These are phyloP conservation scores for Iphiclides podalirius DNA, from an alignment of 2,888 invertebrate genomes.

Conservation along the genomic window DNA sequence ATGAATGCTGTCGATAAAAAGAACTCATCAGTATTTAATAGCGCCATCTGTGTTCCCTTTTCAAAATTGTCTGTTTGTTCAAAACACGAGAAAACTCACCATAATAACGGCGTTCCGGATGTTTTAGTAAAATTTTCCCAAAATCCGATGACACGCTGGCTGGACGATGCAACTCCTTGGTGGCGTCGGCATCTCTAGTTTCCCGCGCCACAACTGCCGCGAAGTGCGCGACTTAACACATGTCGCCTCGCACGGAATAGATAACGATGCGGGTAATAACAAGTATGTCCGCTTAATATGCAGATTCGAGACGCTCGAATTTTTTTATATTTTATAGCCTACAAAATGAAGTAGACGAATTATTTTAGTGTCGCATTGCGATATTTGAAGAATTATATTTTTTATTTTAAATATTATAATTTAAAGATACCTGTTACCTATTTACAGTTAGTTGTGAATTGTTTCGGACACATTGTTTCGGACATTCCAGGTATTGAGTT, in stretches of 20 bases:
- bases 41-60: constrained; percentile 21
- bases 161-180: constrained; percentile 29
- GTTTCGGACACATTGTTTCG: too few species aligned
- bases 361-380: too few species aligned
- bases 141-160: constrained; percentile 19
- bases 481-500: too few species aligned
- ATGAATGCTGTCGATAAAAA: constrained; percentile 24
- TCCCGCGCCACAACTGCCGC: constrained; percentile 53
- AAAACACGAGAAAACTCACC: constrained; percentile 45
- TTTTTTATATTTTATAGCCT: too few species aligned
- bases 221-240: constrained; percentile 51
- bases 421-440: too few species aligned
- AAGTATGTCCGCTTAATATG: constrained; percentile 27
- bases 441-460: too few species aligned
- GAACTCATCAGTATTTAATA: constrained; percentile 18
- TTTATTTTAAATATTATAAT: too few species aligned
- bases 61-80: not conserved
- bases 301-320: constrained; percentile 21
- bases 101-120: constrained; percentile 37
- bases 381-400: not conserved
- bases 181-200: constrained; percentile 43
- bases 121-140: constrained; percentile 17
- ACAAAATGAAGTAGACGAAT: not conserved
- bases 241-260: constrained; percentile 30
- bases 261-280: constrained; percentile 26